These are phyloP conservation scores for Nymphicus hollandicus DNA, from an alignment of 2,113 vertebrate genomes.

Conservation along the genomic window DNA sequence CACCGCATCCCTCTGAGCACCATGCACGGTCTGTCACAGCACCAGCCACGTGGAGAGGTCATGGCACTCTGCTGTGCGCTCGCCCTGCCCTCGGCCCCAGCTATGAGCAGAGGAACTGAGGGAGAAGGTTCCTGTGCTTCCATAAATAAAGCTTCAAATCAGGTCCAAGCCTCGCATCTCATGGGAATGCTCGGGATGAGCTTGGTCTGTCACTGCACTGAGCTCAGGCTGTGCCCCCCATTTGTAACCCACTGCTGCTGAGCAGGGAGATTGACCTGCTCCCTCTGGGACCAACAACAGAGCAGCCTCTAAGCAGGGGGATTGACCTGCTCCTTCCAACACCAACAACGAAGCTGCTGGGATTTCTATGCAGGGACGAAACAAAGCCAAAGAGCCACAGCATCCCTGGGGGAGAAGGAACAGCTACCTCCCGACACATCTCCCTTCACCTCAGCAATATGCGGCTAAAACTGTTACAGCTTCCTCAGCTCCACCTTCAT, in stretches of 20 bases:
- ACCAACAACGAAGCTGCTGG: background rate
- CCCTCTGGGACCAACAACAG: background rate
- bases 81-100: background rate
- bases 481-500: background rate
- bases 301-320: background rate
- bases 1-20: background rate
- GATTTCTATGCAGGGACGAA: background rate
- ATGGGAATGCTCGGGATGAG: background rate
- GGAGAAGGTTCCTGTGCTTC: background rate
- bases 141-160: background rate
- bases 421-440: background rate
- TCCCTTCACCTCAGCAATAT: background rate
- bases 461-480: background rate
- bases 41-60: background rate
- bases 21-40: background rate
- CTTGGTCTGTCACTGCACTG: background rate
- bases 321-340: background rate
- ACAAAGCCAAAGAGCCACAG: background rate
- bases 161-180: background rate
- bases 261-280: background rate
- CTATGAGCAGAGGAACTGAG: background rate
- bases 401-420: background rate
- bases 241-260: background rate
- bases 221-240: background rate
- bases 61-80: rapidly evolving